Base-by-base conservation (phyloP, 2,797 vertebrate species). In the Staurois parvus region DNA sequence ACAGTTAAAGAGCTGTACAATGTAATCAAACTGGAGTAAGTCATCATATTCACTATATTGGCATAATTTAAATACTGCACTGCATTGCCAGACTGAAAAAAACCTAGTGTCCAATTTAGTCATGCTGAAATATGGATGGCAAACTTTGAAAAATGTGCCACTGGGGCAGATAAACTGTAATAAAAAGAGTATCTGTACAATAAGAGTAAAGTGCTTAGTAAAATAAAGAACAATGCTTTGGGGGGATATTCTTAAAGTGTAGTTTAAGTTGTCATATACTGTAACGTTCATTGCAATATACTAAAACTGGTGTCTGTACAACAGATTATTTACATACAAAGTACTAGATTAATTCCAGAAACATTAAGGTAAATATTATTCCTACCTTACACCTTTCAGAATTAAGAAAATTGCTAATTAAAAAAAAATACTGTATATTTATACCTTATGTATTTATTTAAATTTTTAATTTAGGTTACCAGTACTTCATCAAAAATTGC, bases 211-310 rank as follows among this genome's bases (percentile, higher is more conserved):
- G 72, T 81, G 84, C 72, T 85, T 80, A 85, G 78, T 69, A 76
- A 80, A 80, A 85, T 81, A 85, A 85, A 85, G 76, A 81, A 81
- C 72, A 76, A 81, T 85, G 72, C 84, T 85, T 78, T 56, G 70
- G 84, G 76, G 84, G 69, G 42, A 80, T 74, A 85, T 85, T 85
- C 40, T 40, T 74, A 74, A 34, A 11, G 37, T 85, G 52, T 67
- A 74, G 77, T 76, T 75, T 73, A 85, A 80, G 45, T 45, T 85
- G 84, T 85, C 84, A 80, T 80, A 29, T 32, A 76, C 17, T 29
- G 5, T 85, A 80, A 30, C 70, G 70, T 73, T 79, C 76, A 80
- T 67, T n/a, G 66, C 28, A 85, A 52, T n/a, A n/a, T 13, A 5
- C 40, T 75, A 30, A 75, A 74, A 69, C 59, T 21, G 12, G 69